Evolutionary conservation across 2,888 invertebrate species (phyloP), one percentile per base, ranked within the genome.

Genomic region (Neoitamus cyanurus): DNA sequence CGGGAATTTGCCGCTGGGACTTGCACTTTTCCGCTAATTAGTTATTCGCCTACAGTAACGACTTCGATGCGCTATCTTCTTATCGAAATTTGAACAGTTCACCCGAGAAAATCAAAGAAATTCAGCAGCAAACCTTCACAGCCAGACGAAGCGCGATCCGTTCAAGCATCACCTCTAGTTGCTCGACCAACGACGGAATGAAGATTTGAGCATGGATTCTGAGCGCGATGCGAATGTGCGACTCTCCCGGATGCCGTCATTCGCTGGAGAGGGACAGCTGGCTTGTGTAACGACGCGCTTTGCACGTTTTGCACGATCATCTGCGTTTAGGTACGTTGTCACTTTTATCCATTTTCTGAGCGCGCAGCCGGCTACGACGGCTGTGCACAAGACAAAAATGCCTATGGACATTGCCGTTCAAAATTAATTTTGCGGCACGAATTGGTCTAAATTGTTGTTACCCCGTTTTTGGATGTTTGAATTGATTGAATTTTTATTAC

Each of bases 61-160:
- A 46, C 42, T 42, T 28, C 13, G 7, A 2, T 6, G 20, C 36
- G 20, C 9, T 28, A 30, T 11, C 28, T 77, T 15, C 9, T 34
- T 36, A 73, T 6, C 77, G 5, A 48, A 77, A 77, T 46, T 28
- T 42, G 20, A 46, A 25, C 25, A 46, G 30, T 48, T 42, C 28
- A 6, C 30, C 34, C 73, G 15, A 15, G 34, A 73, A 73, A 73
- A 13, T 15, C 7, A 9, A 58, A 46, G 28, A 77, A 25, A 30
- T 46, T 77, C 77, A 42, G 28, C 46, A 46, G 30, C 46, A 77
- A 77, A 48, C 46, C 13, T 4, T 46, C 46, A 28, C 42, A 77
- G 46, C 46, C 37, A 75, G 31, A 25, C 28, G 46, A 77, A 77
- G 77, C 77, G 77, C 46, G 77, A 77, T 42, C 42, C 77, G 42